Conservation (phyloP, 2,797 vertebrate genomes). For the Erethizon dorsatum region DNA sequence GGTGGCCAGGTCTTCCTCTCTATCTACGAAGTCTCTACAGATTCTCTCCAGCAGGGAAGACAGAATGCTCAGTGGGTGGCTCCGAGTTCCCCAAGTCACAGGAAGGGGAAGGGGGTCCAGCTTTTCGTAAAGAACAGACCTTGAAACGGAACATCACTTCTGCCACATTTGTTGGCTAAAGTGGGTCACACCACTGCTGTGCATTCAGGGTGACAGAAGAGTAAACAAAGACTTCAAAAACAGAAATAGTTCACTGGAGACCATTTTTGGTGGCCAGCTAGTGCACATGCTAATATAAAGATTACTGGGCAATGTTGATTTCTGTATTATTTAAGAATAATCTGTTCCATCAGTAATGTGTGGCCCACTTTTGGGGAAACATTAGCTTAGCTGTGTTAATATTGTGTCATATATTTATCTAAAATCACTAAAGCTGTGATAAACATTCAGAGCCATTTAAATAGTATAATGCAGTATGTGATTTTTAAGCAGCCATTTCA, state of each 20-base stretch:
- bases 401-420: background rate
- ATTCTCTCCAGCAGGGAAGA: background rate
- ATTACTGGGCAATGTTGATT: background rate
- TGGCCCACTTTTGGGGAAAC: background rate
- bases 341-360: background rate
- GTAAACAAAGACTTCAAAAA: background rate
- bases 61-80: background rate
- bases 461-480: background rate
- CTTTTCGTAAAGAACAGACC: background rate
- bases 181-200: background rate
- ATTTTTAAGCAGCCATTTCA: slow-evolving; percentile 56
- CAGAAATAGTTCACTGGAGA: background rate
- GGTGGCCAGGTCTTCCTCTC: background rate
- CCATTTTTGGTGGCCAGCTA: background rate
- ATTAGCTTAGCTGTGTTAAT: slow-evolving; percentile 17
- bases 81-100: background rate
- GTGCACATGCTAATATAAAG: background rate
- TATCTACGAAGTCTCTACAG: background rate
- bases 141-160: background rate
- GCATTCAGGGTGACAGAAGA: background rate
- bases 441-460: slow-evolving; percentile 52
- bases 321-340: slow-evolving; percentile 15
- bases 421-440: background rate
- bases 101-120: background rate
- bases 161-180: background rate